Evolutionary conservation across 1,140 invertebrate species (phyloP).

Genomic region (Drosophila nigrodunni): DNA sequence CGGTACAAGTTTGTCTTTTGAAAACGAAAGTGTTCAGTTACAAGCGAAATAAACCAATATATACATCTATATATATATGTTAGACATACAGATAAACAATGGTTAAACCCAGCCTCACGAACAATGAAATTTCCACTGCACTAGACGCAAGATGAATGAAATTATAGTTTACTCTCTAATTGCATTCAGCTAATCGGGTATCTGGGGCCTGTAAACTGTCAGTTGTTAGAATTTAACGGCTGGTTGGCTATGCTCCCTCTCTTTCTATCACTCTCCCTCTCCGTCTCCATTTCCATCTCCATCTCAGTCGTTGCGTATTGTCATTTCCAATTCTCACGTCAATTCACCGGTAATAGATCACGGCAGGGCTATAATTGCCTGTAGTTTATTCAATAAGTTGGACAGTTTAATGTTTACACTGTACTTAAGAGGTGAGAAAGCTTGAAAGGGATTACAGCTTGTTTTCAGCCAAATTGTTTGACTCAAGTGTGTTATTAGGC

Average conservation of each 20-base stretch:
- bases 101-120: neutral
- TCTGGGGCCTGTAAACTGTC: conserved; percentile 53
- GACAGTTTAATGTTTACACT: conserved; percentile 15
- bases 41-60: conserved; percentile 44
- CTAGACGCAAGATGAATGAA: conserved; percentile 35
- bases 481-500: conserved; percentile 1
- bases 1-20: conserved; percentile 36
- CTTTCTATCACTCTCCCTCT: conserved; percentile 6
- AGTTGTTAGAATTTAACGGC: conserved; percentile 73
- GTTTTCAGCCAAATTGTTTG: conserved; percentile 10
- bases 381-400: conserved; percentile 32
- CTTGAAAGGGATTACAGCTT: conserved; percentile 8
- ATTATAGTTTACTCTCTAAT: conserved; percentile 55
- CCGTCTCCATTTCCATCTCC: conserved; percentile 23
- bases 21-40: conserved; percentile 65
- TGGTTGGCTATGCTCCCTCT: conserved; percentile 24
- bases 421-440: conserved; percentile 9
- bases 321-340: conserved; percentile 62
- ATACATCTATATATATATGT: conserved; percentile 13
- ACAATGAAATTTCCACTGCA: conserved; percentile 53
- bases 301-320: conserved; percentile 26
- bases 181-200: conserved; percentile 45
- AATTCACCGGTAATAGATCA: conserved; percentile 38
- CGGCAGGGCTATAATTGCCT: conserved; percentile 39
- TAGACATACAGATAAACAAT: neutral